Conservation (phyloP, 2,888 invertebrate species). For the Caenorhabditis afra region DNA sequence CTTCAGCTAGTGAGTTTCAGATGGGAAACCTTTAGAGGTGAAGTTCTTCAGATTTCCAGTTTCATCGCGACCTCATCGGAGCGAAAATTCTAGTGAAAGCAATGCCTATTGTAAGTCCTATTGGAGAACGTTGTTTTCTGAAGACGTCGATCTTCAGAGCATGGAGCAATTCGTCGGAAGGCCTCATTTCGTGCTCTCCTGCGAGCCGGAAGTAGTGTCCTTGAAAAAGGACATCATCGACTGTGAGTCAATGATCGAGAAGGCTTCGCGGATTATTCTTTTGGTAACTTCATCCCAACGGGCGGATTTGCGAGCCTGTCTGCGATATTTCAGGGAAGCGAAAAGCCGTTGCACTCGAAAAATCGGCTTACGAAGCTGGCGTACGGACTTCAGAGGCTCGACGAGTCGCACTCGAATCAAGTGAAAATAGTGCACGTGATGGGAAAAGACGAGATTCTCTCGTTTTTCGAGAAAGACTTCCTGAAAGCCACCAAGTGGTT, state of each 20-base stretch:
- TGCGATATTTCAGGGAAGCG: constrained; percentile 26
- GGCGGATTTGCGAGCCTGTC: too few relatives aligned
- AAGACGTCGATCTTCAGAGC: constrained; percentile 18
- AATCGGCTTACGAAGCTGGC: constrained; percentile 34
- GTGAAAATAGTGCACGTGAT: constrained; percentile 26
- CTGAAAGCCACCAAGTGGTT: constrained; percentile 52
- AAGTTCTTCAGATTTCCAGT: constrained; percentile 45
- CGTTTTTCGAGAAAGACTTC: constrained; percentile 46
- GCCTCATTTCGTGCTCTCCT: constrained; percentile 20
- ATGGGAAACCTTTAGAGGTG: too few relatives aligned
- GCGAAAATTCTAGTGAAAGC: constrained; percentile 6
- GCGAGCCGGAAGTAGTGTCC: constrained; percentile 15
- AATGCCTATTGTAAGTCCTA: constrained; percentile 14
- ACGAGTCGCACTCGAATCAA: constrained; percentile 13
- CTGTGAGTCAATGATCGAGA: constrained; percentile 22
- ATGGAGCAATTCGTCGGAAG: constrained; percentile 35
- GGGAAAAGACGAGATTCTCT: constrained; percentile 26
- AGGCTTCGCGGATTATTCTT: constrained; percentile 3
- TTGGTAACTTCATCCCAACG: too few relatives aligned
- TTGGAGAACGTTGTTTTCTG: too few relatives aligned
- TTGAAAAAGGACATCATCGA: constrained; percentile 34
- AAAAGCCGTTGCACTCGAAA: constrained; percentile 26
- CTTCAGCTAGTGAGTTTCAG: constrained; percentile 14
- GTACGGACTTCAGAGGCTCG: constrained; percentile 26
- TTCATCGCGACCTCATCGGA: constrained; percentile 32